Evolutionary conservation across 2,797 vertebrate genomes (phyloP).

Genomic region (Helarctos malayanus): DNA sequence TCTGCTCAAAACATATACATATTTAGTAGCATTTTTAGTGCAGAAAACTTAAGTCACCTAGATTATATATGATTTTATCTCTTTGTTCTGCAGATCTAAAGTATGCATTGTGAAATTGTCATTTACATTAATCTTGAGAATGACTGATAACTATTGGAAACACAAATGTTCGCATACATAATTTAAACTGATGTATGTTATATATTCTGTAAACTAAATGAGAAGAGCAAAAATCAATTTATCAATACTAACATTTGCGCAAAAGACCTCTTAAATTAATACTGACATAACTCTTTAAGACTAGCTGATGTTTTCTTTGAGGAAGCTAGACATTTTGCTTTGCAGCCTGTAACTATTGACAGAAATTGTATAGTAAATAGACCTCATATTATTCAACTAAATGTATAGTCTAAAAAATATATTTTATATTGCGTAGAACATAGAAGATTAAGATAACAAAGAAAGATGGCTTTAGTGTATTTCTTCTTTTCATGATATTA

Average conservation of each 20-base stretch:
- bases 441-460: not conserved
- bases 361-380: constrained; percentile 16
- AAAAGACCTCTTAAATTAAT: constrained; percentile 77
- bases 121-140: constrained; percentile 67
- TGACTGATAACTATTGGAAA: constrained; percentile 70
- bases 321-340: constrained; percentile 8
- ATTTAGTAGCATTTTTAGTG: constrained; percentile 59
- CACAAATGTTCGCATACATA: constrained; percentile 73
- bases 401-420: not conserved
- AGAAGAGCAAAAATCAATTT: constrained; percentile 74
- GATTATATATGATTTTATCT: constrained; percentile 57
- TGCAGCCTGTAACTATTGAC: not conserved
- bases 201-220: constrained; percentile 73
- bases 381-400: not conserved
- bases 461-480: not conserved
- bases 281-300: constrained; percentile 74
- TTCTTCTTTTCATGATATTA: constrained; percentile 34
- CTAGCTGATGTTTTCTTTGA: constrained; percentile 45
- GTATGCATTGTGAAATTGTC: constrained; percentile 65
- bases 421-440: not conserved
- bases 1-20: constrained; percentile 66
- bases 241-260: constrained; percentile 59
- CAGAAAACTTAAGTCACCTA: constrained; percentile 53
- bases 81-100: constrained; percentile 74
- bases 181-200: constrained; percentile 76